Conservation (phyloP, 2,113 vertebrate genomes). For the Brachypteracias leptosomus region DNA sequence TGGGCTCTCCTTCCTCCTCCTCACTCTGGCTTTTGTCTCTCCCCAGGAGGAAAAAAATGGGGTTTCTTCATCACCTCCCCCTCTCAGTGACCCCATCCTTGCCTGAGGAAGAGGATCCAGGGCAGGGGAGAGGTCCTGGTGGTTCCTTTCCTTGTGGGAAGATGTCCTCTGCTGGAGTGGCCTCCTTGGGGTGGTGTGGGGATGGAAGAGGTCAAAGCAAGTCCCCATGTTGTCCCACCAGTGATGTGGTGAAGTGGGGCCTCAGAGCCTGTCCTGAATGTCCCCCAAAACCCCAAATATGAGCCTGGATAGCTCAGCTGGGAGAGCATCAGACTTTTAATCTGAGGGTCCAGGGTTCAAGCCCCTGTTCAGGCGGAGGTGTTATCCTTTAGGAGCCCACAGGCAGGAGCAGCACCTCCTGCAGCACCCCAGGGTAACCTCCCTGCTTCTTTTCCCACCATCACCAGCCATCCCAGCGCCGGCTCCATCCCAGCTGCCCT, state of each 20-base stretch:
- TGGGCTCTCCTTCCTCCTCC: neutral
- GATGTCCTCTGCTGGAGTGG: neutral
- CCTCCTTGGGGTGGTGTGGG: too few species aligned
- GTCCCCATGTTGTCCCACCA: rapidly evolving
- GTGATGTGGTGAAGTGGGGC: rapidly evolving
- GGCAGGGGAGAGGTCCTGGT: neutral
- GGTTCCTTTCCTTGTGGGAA: too few species aligned
- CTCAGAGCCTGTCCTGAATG: rapidly evolving
- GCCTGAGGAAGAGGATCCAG: too few species aligned
- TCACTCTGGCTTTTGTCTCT: neutral
- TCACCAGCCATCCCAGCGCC: neutral
- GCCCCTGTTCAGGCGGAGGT: neutral
- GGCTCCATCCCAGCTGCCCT: neutral
- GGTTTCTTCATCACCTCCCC: neutral
- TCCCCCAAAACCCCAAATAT: rapidly evolving
- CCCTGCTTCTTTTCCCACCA: neutral
- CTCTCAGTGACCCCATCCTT: neutral
- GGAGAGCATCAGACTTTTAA: constrained; percentile 59
- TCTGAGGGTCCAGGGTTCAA: constrained; percentile 54
- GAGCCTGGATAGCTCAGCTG: constrained; percentile 55
- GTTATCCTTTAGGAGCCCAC: neutral
- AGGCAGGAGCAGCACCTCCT: too few species aligned
- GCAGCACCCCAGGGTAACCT: too few species aligned
- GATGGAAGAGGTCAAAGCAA: rapidly evolving
- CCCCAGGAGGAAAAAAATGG: neutral